Base-by-base conservation (phyloP, 2,797 vertebrate species). In the Apogon hyalosoma region DNA sequence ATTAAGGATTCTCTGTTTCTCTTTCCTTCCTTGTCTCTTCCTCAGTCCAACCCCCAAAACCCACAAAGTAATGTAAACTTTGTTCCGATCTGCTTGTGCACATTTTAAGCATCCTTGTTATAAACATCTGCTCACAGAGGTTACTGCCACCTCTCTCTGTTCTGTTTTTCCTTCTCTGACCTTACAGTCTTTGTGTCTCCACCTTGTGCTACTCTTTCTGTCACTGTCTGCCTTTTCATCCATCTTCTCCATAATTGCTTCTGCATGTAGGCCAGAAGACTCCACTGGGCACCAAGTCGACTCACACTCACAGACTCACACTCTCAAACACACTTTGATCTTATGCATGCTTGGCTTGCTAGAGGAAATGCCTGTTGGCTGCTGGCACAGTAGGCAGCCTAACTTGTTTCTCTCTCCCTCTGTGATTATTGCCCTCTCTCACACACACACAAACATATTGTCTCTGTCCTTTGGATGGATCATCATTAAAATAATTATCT, bases 321-420 rank as follows among this genome's bases (percentile, higher is more conserved):
- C 42, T 63, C 51, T 18, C 53, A 69, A 68, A 64, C 41, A 65
- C 65, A 69, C 90, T 90, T 92, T 92, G 86, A 90, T 89, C 80
- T 89, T 40, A 47, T 77, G 73, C 72, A 82, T 65, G 79, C 74
- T 83, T 81, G 81, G 48, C 57, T 83, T 74, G 60, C 53, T 63
- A 49, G 69, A 88, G 87, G 86, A 90, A 90, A 87, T 90, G 80
- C 75, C 75, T 86, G 59, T 56, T 84, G 81, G 69, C 82, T 87
- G 75, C 57, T 77, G 69, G 73, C 91, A 77, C 58, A 87, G 83
- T 82, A 73, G 75, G 88, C 72, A 83, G 80, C 77, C 77, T 77
- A 65, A 63, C 80, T 77, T 70, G 53, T 49, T 50, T 52, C 60
- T 53, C 57, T 79, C 57, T 43, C 41, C 16, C 47, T 73, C 81